Conservation (phyloP, 2,888 invertebrate genomes). For the Spodoptera exigua region DNA sequence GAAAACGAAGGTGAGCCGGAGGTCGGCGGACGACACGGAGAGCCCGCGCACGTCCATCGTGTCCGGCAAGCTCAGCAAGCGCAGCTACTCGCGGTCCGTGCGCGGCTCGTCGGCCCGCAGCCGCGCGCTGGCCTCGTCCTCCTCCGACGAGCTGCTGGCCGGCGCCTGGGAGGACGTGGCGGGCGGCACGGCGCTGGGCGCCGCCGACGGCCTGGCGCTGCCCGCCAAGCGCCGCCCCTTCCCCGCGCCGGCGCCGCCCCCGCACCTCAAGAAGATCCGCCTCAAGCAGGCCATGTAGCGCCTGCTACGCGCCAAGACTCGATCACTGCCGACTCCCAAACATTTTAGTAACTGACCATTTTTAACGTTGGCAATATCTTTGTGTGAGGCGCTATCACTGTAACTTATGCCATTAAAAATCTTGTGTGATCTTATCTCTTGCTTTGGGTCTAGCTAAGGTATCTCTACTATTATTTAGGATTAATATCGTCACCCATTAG, state of each 20-base stretch:
- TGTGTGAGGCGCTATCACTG: slow-evolving; percentile 27
- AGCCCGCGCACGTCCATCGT: slow-evolving; percentile 68
- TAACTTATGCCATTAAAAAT: slow-evolving; percentile 64
- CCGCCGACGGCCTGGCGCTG: slow-evolving; percentile 30
- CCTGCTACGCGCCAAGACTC: slow-evolving; percentile 63
- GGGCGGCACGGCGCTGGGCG: slow-evolving; percentile 68
- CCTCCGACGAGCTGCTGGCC: slow-evolving; percentile 72
- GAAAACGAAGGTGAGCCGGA: slow-evolving; percentile 72
- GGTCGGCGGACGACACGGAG: slow-evolving; percentile 78
- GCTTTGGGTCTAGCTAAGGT: slow-evolving; percentile 42
- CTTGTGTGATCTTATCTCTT: slow-evolving; percentile 38
- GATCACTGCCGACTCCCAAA: slow-evolving; percentile 29
- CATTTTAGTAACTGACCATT: not conserved
- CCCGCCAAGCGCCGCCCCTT: slow-evolving; percentile 71
- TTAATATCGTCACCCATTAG: slow-evolving; percentile 46
- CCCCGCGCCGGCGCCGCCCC: slow-evolving; percentile 71
- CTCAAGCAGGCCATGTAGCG: slow-evolving; percentile 82
- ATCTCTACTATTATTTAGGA: slow-evolving; percentile 47
- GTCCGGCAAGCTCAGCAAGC: slow-evolving; percentile 74
- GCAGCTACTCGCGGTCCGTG: slow-evolving; percentile 71
- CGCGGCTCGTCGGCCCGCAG: slow-evolving; percentile 61
- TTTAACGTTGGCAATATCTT: slow-evolving; percentile 9
- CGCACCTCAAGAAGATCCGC: slow-evolving; percentile 82
- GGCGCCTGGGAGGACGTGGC: slow-evolving; percentile 75
- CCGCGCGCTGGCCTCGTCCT: slow-evolving; percentile 75